phyloP scores from a whole-genome alignment of 2,888 invertebrate species.

The Girardia tigrina region DNA sequence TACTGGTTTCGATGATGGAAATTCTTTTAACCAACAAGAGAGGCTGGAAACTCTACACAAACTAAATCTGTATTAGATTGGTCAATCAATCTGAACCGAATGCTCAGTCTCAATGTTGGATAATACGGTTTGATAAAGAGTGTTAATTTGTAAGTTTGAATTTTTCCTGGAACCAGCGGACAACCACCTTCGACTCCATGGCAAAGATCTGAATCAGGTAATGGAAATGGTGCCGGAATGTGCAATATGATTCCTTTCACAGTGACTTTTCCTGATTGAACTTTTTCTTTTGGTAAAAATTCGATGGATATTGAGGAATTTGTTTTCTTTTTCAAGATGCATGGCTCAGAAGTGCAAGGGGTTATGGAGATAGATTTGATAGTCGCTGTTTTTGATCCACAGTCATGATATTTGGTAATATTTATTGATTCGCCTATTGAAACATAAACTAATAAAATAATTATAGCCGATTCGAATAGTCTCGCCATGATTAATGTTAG shows the following conservation, averaged over 20 bases:
- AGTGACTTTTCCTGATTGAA: background rate
- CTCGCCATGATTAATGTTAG: no score
- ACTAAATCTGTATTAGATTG: background rate
- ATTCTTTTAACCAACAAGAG: no score
- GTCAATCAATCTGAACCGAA: background rate
- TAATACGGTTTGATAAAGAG: background rate
- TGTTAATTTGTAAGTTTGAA: background rate
- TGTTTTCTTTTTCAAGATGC: background rate
- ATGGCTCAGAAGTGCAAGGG: background rate
- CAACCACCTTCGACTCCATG: background rate
- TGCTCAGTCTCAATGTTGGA: background rate
- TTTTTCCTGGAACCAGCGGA: background rate
- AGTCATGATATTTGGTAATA: no score
- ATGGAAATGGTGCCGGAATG: background rate
- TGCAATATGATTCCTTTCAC: background rate
- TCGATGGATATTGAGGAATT: background rate
- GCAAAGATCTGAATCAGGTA: background rate
- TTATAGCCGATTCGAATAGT: no score
- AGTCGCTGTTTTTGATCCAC: background rate
- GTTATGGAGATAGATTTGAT: background rate
- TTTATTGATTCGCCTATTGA: no score
- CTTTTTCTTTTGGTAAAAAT: background rate
- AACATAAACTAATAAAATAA: no score
- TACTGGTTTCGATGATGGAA: no score
- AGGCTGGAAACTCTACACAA: conserved; percentile 11